These are phyloP conservation scores for Huso huso DNA, from an alignment of 2,797 vertebrate species.

Conservation along the genomic window DNA sequence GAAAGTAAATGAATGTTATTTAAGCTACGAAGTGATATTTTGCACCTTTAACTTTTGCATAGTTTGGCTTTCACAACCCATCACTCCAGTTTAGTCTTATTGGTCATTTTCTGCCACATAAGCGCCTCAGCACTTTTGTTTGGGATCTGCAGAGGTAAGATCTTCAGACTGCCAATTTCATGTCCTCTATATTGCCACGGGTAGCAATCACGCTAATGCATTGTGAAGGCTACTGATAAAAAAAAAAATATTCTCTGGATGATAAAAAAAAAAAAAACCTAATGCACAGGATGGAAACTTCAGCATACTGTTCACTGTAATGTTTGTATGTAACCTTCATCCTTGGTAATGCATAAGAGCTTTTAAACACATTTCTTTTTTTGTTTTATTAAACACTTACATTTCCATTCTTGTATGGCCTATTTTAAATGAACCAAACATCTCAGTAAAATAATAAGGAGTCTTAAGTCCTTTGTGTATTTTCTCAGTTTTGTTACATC, in stretches of 20 bases:
- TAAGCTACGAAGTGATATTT: no score
- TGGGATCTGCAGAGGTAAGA: not conserved
- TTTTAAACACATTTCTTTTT: no score
- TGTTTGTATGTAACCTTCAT: no score
- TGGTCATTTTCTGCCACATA: not conserved
- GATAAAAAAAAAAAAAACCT: not conserved
- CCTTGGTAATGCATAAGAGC: no score
- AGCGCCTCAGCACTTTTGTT: not conserved
- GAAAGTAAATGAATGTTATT: no score
- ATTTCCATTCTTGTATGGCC: no score
- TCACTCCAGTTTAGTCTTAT: not conserved
- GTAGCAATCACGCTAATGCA: constrained; percentile 12
- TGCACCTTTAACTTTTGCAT: no score
- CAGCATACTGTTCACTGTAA: not conserved
- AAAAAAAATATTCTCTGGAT: not conserved
- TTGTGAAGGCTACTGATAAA: constrained; percentile 24
- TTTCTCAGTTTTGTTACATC: no score
- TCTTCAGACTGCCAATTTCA: not conserved
- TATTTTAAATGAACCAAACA: no score
- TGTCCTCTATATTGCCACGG: not conserved
- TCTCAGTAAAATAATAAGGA: no score
- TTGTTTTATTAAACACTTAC: no score
- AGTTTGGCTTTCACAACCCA: not conserved
- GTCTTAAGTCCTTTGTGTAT: no score
- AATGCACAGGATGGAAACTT: not conserved